Evolutionary conservation across 2,797 vertebrate genomes (phyloP).

Genomic region (Falco berigora): DNA sequence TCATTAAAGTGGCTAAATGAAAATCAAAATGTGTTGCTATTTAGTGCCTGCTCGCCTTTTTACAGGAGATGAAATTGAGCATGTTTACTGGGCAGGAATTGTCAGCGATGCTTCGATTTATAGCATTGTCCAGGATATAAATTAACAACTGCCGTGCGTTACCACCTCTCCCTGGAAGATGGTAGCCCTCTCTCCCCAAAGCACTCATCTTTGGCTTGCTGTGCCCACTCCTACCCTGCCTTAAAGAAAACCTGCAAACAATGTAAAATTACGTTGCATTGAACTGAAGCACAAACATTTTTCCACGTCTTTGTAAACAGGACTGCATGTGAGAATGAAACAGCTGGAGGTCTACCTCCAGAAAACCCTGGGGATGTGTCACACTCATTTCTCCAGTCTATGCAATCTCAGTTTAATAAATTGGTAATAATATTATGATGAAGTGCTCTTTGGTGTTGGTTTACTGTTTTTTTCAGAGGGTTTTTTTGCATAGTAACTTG

Average conservation of each 20-base stretch:
- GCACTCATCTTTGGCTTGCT: neutral
- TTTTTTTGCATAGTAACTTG: neutral
- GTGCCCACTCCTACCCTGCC: neutral
- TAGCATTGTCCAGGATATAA: neutral
- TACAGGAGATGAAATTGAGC: slow-evolving; percentile 48
- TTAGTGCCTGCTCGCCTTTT: slow-evolving; percentile 38
- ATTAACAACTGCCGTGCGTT: neutral
- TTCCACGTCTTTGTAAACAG: slow-evolving; percentile 28
- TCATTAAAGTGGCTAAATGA: slow-evolving; percentile 67
- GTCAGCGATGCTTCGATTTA: slow-evolving; percentile 32
- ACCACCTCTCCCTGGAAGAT: neutral
- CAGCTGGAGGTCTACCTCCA: slow-evolving; percentile 62
- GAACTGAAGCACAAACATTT: slow-evolving; percentile 21
- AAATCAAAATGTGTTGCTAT: slow-evolving; percentile 64
- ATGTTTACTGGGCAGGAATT: slow-evolving; percentile 60
- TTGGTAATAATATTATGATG: slow-evolving; percentile 58
- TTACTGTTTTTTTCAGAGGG: neutral
- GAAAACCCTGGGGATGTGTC: slow-evolving; percentile 3
- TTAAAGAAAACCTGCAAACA: slow-evolving; percentile 43
- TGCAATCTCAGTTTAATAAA: slow-evolving; percentile 53
- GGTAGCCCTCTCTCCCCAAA: neutral
- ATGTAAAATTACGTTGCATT: neutral
- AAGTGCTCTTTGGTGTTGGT: slow-evolving; percentile 31
- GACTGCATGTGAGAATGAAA: slow-evolving; percentile 43
- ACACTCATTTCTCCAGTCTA: slow-evolving; percentile 32